Percentiles rank a stretch among this genome's conserved stretches.
Conservation (phyloP, 2,888 invertebrate species). For the Nomada ruficornis region DNA sequence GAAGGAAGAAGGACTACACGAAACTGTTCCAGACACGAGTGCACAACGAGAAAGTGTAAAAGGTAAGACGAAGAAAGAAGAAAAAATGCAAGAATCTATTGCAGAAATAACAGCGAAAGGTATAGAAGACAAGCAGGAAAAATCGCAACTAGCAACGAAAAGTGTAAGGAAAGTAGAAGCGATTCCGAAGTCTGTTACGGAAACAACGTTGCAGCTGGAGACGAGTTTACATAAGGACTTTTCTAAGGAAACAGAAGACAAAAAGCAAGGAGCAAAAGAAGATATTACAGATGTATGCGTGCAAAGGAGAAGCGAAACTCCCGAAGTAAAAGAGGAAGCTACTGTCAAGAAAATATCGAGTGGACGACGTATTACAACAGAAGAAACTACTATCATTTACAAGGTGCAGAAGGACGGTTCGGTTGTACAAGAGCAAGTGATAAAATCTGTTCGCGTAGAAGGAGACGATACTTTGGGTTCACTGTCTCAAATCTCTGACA, state of each 20-base stretch:
- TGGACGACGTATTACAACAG: slow-evolving; percentile 56
- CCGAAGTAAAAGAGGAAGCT: slow-evolving; percentile 14
- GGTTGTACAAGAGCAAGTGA: slow-evolving; percentile 57
- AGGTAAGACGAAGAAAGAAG: background rate
- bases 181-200: background rate
- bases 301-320: background rate
- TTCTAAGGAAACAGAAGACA: background rate
- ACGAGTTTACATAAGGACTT: slow-evolving; percentile 15
- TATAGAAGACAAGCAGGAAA: background rate
- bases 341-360: slow-evolving; percentile 15
- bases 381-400: slow-evolving; percentile 66
- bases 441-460: slow-evolving; percentile 61
- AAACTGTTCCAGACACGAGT: background rate
- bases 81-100: slow-evolving; percentile 12
- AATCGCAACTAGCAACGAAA: background rate
- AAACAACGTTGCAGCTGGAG: background rate
- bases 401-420: slow-evolving; percentile 63
- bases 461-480: slow-evolving; percentile 24
- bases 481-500: slow-evolving; percentile 39
- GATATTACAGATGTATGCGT: background rate
- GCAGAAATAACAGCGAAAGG: background rate
- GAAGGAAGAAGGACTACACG: background rate
- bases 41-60: background rate
- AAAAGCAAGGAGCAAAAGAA: background rate
- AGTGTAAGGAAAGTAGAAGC: slow-evolving; percentile 11